Evolutionary conservation across 1,140 invertebrate species (phyloP).

Genomic region (Rhizoglyphus robini): DNA sequence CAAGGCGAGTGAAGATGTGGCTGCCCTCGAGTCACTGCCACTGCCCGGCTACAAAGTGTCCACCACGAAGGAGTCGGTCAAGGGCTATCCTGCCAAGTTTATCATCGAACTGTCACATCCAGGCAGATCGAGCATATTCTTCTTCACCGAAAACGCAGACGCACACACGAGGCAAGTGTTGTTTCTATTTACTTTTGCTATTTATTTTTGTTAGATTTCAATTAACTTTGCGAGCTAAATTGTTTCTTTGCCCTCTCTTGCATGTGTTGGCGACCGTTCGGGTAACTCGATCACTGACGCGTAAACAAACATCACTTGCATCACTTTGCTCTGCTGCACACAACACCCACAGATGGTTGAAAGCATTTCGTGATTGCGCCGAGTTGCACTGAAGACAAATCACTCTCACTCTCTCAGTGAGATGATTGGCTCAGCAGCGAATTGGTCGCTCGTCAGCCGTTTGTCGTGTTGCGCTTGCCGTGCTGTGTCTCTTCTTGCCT

Average conservation of each 20-base stretch:
- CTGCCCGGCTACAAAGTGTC: constrained; percentile 43
- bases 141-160: constrained; percentile 33
- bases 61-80: constrained; percentile 32
- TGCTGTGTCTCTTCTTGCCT: too few species aligned
- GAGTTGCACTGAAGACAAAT: not conserved
- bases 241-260: too few species aligned
- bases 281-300: not conserved
- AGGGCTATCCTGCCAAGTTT: constrained; percentile 36
- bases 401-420: not conserved
- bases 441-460: too few species aligned
- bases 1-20: constrained; percentile 47
- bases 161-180: not conserved
- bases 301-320: not conserved
- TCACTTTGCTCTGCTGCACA: not conserved
- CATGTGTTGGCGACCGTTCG: not conserved
- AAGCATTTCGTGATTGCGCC: constrained; percentile 3
- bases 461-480: too few species aligned
- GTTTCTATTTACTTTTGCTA: not conserved
- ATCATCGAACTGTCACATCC: constrained; percentile 42
- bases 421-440: too few species aligned
- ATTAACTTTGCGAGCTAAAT: not conserved
- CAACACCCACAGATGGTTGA: constrained; percentile 6
- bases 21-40: constrained; percentile 40
- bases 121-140: constrained; percentile 38
- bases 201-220: not conserved